A percentile compares a stretch with the other conserved stretches of the same genome.
These are phyloP conservation scores for Bos indicus DNA, from an alignment of 2,113 vertebrate species.

Conservation along the genomic window DNA sequence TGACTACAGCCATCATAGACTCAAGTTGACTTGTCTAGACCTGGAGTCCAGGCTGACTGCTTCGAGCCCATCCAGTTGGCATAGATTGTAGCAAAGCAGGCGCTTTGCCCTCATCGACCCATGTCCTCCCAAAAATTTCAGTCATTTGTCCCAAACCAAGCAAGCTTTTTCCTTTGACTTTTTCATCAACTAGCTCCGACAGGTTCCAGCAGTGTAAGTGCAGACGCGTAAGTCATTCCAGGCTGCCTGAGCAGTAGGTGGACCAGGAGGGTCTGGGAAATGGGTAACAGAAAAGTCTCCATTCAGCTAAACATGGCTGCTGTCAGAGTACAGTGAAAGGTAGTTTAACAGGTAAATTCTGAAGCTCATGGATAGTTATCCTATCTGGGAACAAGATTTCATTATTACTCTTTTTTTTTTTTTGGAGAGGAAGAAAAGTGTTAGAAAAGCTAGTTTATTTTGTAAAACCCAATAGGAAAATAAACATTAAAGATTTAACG, in stretches of 20 bases:
- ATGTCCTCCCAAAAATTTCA: neutral
- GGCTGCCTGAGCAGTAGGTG: neutral
- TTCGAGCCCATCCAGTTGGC: neutral
- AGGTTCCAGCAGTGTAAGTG: neutral
- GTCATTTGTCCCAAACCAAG: neutral
- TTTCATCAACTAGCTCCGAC: neutral
- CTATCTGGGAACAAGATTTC: neutral
- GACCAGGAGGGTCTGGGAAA: too few species aligned
- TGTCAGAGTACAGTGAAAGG: neutral
- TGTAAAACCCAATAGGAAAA: neutral
- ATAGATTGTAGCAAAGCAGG: too few species aligned
- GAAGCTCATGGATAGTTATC: neutral
- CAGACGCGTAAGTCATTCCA: neutral
- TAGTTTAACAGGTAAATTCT: neutral
- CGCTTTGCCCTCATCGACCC: neutral
- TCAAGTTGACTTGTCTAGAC: neutral
- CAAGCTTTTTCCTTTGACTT: neutral
- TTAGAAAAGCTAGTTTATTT: neutral
- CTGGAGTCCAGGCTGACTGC: neutral
- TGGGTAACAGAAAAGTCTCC: neutral
- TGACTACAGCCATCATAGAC: accelerated
- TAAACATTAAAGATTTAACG: neutral
- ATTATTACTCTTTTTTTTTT: neutral
- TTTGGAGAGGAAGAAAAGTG: neutral
- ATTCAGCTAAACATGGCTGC: neutral